Conservation (phyloP, 2,113 vertebrate genomes). For the Pomatorhinus ruficollis region DNA sequence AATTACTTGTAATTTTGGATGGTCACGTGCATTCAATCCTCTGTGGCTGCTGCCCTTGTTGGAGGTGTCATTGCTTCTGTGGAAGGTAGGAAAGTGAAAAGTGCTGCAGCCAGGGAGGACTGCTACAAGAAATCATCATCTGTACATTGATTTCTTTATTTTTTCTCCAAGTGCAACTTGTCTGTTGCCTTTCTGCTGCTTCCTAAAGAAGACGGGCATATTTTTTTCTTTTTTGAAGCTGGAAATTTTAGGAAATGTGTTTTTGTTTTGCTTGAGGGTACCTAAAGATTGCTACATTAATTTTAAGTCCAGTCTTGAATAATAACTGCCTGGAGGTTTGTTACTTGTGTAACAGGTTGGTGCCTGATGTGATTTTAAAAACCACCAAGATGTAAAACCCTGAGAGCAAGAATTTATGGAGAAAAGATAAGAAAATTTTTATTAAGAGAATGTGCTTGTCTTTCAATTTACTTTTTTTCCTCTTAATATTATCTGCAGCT, state of each 20-base stretch:
- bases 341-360: not conserved
- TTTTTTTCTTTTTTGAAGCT: not conserved
- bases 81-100: not conserved
- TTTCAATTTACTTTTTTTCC: not conserved
- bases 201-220: not conserved
- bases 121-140: not conserved
- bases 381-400: not conserved
- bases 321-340: slow-evolving; percentile 47
- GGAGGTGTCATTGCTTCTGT: not conserved
- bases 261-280: slow-evolving; percentile 41
- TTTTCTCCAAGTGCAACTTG: not conserved
- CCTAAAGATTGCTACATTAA: slow-evolving; percentile 35
- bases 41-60: not conserved
- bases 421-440: slow-evolving; percentile 30
- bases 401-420: slow-evolving; percentile 17
- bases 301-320: slow-evolving; percentile 43
- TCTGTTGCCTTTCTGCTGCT: not conserved
- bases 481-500: not conserved
- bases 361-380: slow-evolving; percentile 40
- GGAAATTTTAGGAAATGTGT: not conserved
- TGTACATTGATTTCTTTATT: not conserved
- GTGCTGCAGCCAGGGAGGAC: not conserved
- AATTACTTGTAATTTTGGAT: not conserved
- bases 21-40: rapidly evolving
- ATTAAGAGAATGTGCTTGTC: slow-evolving; percentile 19